A percentile compares a stretch with the other conserved stretches of the same genome.
phyloP scores from a whole-genome alignment of 2,797 vertebrate species.

The Nyctibius grandis region DNA sequence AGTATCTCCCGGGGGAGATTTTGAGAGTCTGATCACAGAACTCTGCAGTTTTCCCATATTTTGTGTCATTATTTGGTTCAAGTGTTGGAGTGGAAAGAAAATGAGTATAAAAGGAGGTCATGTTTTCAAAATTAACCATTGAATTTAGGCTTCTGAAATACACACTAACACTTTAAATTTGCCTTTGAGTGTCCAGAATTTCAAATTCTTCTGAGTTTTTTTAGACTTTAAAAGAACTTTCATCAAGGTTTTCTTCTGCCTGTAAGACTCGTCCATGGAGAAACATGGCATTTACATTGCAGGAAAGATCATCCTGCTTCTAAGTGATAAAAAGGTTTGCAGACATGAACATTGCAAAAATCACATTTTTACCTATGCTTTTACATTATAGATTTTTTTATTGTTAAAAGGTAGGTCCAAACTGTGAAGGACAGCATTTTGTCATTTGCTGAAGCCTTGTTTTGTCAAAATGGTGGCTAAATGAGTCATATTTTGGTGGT shows the following conservation, averaged over 20 bases:
- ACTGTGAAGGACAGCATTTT: not conserved
- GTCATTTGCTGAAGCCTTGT: not conserved
- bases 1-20: not conserved
- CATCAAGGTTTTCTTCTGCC: not conserved
- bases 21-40: not conserved
- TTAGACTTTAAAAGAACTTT: not conserved
- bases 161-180: not conserved
- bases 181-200: not conserved
- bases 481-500: not conserved
- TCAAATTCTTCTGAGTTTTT: not conserved
- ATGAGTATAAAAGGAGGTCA: not conserved
- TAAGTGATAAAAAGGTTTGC: not conserved
- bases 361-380: not conserved
- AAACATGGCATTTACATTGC: accelerated
- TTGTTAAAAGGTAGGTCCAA: not conserved
- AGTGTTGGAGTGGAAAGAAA: not conserved
- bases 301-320: not conserved
- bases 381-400: not conserved
- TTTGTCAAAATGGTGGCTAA: not conserved
- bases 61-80: not conserved
- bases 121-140: not conserved
- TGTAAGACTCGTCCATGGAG: not conserved
- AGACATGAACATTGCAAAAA: not conserved
- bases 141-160: constrained; percentile 17
- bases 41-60: not conserved